Evolutionary conservation across 30 jellyfish, hydroid and myxozoan species (phyloP).

Genomic region (Pelagia noctiluca): DNA sequence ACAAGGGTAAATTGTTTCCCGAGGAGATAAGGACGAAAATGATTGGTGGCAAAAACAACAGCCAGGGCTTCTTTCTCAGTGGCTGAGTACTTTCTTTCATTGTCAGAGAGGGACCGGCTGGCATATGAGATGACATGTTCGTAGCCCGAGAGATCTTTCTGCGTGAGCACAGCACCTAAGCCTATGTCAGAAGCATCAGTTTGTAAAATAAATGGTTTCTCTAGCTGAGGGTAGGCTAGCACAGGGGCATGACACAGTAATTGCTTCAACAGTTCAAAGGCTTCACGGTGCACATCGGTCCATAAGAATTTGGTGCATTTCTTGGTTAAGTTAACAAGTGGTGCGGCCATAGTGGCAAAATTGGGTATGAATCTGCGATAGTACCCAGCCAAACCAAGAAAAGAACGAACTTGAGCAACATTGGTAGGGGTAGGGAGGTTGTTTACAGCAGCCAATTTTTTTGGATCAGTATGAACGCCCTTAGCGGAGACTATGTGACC

Average conservation of each 20-base stretch:
- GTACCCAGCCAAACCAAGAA: slow-evolving; percentile 69
- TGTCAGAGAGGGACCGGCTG: slow-evolving; percentile 41
- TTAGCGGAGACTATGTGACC: slow-evolving; percentile 64
- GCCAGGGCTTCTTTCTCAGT: slow-evolving; percentile 77
- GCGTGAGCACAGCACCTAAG: slow-evolving; percentile 67
- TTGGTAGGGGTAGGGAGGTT: slow-evolving; percentile 6
- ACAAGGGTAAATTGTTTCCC: slow-evolving; percentile 52
- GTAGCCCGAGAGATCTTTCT: background rate
- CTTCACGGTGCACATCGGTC: slow-evolving; percentile 33
- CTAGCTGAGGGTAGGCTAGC: slow-evolving; percentile 53
- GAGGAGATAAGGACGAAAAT: too few relatives aligned
- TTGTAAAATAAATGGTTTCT: slow-evolving; percentile 32
- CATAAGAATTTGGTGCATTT: slow-evolving; percentile 33
- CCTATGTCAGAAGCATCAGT: slow-evolving; percentile 70
- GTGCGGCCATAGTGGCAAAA: slow-evolving; percentile 60
- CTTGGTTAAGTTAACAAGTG: slow-evolving; percentile 29
- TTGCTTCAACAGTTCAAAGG: slow-evolving; percentile 17
- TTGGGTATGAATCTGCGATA: slow-evolving; percentile 53
- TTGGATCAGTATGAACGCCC: slow-evolving; percentile 54
- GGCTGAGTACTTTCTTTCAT: slow-evolving; percentile 27
- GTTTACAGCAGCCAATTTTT: slow-evolving; percentile 26
- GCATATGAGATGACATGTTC: slow-evolving; percentile 66
- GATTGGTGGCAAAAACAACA: slow-evolving; percentile 32
- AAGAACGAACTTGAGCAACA: slow-evolving; percentile 29
- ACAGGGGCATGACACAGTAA: slow-evolving; percentile 45